Evolutionary conservation across 2,797 vertebrate species (phyloP), one percentile per base, ranked within the genome.

Genomic region (Acanthurus leucopareius): DNA sequence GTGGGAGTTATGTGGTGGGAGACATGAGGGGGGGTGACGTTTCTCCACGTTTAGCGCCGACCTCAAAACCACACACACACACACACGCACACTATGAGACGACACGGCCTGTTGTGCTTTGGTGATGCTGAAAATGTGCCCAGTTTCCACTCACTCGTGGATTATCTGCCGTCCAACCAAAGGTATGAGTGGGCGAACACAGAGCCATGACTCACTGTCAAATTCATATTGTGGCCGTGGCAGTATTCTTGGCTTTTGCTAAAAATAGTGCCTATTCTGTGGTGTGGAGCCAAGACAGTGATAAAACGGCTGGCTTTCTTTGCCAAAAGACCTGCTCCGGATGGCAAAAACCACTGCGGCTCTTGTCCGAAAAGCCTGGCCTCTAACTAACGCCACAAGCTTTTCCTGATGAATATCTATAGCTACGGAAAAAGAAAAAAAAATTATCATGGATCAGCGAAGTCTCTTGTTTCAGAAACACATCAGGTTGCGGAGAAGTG

Each of bases 181-280:
- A 87, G 82, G 77, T 86, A 75, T 40, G 83, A 83, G 89, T 91
- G 89, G 89, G 86, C 81, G 82, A 91, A 58, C 79, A 52, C 79
- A 42, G 78, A 86, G 74, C 70, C 77, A 88, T 89, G 92, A 92
- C 86, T 91, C 92, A 91, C 82, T 89, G 89, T 92, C 87, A 90
- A 70, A 89, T 86, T 84, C 77, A 86, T 80, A 90, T 88, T 73
- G 88, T 89, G 85, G 84, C 77, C 51, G 80, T 85, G 82, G 81
- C 85, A 84, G 83, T 81, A 88, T 89, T 89, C 82, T 89, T 79
- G 77, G 82, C 80, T 86, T 88, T 80, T 64, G 60, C 89, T 92
- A 90, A 89, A 90, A 90, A 93, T 91, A 91, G 89, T 58, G 77
- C 17, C 75, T 58, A 20, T 88, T 85, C 66, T 77, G 70, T 74